Percentiles rank a stretch among this genome's conserved stretches.
Evolutionary conservation across 2,113 vertebrate species (phyloP).

Genomic region (Micronycteris hirsuta): DNA sequence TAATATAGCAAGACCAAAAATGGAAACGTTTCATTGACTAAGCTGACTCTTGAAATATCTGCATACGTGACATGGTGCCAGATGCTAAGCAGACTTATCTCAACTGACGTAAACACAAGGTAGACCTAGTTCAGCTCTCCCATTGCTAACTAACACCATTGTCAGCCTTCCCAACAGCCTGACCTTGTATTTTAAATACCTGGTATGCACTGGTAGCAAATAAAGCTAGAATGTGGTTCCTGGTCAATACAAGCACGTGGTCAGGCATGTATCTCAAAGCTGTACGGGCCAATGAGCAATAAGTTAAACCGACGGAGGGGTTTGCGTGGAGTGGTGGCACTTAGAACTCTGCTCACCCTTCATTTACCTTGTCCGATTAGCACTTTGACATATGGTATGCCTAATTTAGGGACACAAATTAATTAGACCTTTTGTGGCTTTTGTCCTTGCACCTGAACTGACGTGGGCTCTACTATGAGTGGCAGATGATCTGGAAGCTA

Average conservation of each 20-base stretch:
- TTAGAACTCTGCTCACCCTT: not conserved
- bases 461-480: not conserved
- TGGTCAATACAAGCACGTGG: not conserved
- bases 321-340: accelerated
- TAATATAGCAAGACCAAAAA: not conserved
- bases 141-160: too few species aligned
- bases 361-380: not conserved
- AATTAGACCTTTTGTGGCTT: not conserved
- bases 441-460: constrained; percentile 47
- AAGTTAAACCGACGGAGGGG: not conserved
- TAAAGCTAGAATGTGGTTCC: not conserved
- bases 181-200: not conserved
- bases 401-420: not conserved
- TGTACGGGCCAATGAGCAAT: not conserved
- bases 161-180: not conserved
- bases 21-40: not conserved
- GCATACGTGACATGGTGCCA: not conserved
- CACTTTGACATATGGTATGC: not conserved
- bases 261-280: not conserved
- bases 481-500: constrained; percentile 43
- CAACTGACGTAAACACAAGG: too few species aligned
- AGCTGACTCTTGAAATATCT: not conserved
- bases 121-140: not conserved
- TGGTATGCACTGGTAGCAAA: not conserved
- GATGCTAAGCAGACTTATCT: not conserved